Evolutionary conservation across 2,888 invertebrate species (phyloP).

Genomic region (Balanococcus diminutus): DNA sequence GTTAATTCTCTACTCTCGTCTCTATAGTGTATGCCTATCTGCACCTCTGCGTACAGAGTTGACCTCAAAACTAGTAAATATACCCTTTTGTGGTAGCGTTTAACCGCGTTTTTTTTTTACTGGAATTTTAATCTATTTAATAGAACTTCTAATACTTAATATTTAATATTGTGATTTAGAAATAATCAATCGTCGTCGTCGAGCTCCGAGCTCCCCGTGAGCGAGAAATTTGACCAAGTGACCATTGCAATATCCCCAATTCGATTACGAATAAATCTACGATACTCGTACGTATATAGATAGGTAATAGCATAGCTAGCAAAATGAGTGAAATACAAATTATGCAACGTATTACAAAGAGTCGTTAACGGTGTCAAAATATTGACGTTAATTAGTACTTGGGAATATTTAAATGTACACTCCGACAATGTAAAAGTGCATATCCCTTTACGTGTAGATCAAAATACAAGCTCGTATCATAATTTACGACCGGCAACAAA

Average conservation of each 20-base stretch:
- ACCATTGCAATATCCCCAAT: neutral
- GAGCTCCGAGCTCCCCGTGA: neutral
- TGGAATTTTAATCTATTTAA: neutral
- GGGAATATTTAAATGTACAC: neutral
- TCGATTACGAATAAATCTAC: too few relatives aligned
- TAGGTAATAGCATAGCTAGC: neutral
- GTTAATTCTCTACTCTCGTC: neutral
- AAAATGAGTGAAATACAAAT: too few relatives aligned
- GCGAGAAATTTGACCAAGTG: neutral
- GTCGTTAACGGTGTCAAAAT: neutral
- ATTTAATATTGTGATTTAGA: neutral
- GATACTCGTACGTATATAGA: neutral
- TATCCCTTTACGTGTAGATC: neutral
- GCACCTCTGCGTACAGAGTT: neutral
- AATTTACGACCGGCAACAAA: neutral
- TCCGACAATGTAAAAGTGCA: neutral
- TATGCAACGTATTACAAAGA: neutral
- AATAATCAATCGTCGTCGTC: too few relatives aligned
- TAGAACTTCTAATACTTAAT: neutral
- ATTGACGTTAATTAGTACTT: constrained; percentile 21
- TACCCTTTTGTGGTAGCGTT: neutral
- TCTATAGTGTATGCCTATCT: too few relatives aligned
- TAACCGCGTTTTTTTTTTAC: neutral
- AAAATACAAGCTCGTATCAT: neutral
- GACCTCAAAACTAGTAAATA: neutral